Evolutionary conservation across 1,140 invertebrate species (phyloP), one percentile per base, ranked within the genome.

Genomic region (Bombus confusus): DNA sequence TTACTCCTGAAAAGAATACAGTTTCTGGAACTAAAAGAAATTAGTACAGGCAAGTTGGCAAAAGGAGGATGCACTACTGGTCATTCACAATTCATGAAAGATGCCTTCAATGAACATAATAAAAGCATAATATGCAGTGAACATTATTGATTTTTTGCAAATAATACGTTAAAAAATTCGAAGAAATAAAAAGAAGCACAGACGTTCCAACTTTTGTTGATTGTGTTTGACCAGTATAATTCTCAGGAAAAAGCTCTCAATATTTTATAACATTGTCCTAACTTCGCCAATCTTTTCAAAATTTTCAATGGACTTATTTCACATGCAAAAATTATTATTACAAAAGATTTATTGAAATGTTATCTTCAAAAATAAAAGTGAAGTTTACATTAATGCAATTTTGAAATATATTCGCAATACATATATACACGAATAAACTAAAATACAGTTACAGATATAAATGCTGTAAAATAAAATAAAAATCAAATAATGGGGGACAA

Each of bases 21-120:
- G 79, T 89, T 87, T 93, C 92, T 93, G 91, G 85, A 93, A 93
- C 78, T 90, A 93, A 93, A 93, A 92, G 78, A 92, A 94, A 93
- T 93, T 93, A 93, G 90, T 92, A 85, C 80, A 77, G 88, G 88
- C 86, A 87, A 92, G 83, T 91, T 90, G 87, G 92, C 88, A 91
- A 85, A 90, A 86, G 86, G 88, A 91, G 37, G 74, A 41, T 80
- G 64, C 77, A 75, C 28, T 22, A 66, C 47, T 87, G 80, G 81
- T 85, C 86, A 82, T 86, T 75, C 75, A 74, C 86, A 85, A 75
- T 64, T 39, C 12, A 75, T 28, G 13, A 75, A 89, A 89, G 52
- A 64, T 76, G 68, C 34, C 22, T 72, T 75, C 62, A 18, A 47
- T 31, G 13, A 79, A 68, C 41, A 28, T 64, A 71, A 69, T 73